These are phyloP conservation scores for Diplazon laetatorius DNA, from an alignment of 2,888 invertebrate species.

Conservation along the genomic window DNA sequence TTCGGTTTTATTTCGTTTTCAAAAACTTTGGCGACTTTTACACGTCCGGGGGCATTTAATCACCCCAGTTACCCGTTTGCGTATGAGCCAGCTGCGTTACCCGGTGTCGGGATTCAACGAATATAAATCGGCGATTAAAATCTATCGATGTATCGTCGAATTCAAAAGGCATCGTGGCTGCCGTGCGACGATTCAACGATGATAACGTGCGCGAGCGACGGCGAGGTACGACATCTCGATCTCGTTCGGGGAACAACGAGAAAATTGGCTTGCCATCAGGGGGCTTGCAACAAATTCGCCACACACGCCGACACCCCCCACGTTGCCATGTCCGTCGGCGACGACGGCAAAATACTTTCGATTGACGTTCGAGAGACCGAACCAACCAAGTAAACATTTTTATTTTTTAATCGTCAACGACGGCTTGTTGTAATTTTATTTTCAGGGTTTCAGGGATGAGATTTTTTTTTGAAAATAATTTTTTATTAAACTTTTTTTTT, in stretches of 20 bases:
- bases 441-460: not conserved
- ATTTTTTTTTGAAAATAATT: no score
- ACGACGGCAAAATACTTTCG: slow-evolving; percentile 92
- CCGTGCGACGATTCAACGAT: slow-evolving; percentile 90
- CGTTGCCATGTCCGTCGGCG: slow-evolving; percentile 92
- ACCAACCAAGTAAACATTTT: slow-evolving; percentile 84
- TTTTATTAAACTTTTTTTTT: no score
- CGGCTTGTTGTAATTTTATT: not conserved
- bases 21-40: no score
- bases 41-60: no score
- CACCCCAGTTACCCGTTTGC: no score
- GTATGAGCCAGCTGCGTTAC: no score
- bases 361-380: slow-evolving; percentile 91
- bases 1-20: no score
- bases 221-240: slow-evolving; percentile 88
- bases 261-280: slow-evolving; percentile 87
- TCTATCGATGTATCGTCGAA: no score
- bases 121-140: no score
- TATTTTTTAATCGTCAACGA: not conserved
- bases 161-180: slow-evolving; percentile 89
- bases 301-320: slow-evolving; percentile 90
- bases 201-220: slow-evolving; percentile 94
- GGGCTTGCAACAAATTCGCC: slow-evolving; percentile 93
- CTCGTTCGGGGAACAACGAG: slow-evolving; percentile 83
- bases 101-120: no score